Evolutionary conservation across 2,888 invertebrate genomes (phyloP), one percentile per base, ranked within the genome.

Genomic region (Sphaerophoria taeniata): DNA sequence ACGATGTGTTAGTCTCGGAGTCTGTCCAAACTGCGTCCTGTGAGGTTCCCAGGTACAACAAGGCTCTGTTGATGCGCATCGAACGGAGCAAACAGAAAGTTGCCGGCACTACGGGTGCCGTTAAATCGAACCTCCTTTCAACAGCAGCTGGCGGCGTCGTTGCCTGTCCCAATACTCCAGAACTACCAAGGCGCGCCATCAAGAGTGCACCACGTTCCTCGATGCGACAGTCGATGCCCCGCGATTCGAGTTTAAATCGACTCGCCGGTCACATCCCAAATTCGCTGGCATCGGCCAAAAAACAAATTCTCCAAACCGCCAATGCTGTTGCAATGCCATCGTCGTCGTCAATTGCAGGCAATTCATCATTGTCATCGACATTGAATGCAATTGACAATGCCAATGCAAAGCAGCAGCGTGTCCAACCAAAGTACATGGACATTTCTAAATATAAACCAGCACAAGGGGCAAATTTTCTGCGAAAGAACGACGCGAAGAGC

Each of bases 61-160:
- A 96, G 87, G 95, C 96, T n/a, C 93, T 95, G 81, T 94, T 95
- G 90, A 92, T 96, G 92, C 93, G 96, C 56, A 91, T 92, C 71
- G 92, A 92, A 73, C 89, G 91, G 6, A 92, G 92, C 87, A 92
- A 92, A 58, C 91, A 91, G 80, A 90, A 90, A 55, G 91, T 90
- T 0, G 88, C 89, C 12, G 90, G 88, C 0, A 49, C 34, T 3
- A 88, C 91, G n/a, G 61, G 45, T 45, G 65, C 33, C 87, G 81
- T 82, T 4, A 69, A 87, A 60, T 65, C 78, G 31, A 80, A 81
- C 36, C 70, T 83, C 2, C 47, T 78, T 53, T 84, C 58, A 5
- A 24, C 24, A 24, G 88, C 87, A 7, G 89, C 89, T 43, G 92
- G 92, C 14, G 92, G 92, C 14, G 88, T 90, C 31, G 89, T 90